phyloP scores from a whole-genome alignment of 1,140 invertebrate genomes.

The Hetaerina americana region DNA sequence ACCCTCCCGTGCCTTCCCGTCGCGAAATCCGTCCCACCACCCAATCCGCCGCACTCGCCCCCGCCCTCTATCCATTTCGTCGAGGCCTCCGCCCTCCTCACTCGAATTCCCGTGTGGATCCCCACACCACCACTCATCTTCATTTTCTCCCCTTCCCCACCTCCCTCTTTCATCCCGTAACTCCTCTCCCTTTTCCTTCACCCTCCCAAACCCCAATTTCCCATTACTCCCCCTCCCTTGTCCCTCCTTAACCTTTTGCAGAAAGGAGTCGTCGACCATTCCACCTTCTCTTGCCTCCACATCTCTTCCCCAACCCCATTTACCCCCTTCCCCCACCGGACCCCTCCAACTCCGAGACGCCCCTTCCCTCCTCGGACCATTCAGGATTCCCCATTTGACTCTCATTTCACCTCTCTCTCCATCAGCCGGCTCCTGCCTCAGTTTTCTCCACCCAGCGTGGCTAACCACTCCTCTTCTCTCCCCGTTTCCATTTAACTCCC shows the following conservation, averaged over 20 bases:
- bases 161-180: neutral
- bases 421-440: no score
- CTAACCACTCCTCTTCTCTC: neutral
- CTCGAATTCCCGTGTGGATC: neutral
- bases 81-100: neutral
- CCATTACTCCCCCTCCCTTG: neutral
- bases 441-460: neutral
- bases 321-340: neutral
- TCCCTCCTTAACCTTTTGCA: neutral
- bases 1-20: neutral
- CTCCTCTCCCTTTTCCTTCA: neutral
- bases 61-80: neutral
- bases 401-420: no score
- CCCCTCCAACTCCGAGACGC: neutral
- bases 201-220: neutral
- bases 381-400: neutral
- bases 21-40: no score
- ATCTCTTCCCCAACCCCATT: no score
- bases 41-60: neutral
- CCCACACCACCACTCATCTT: neutral
- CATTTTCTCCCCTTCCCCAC: neutral
- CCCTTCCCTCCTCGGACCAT: neutral
- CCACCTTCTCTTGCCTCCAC: no score
- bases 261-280: no score
- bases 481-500: neutral